A percentile compares a stretch with the other conserved stretches of the same genome.
phyloP scores from a whole-genome alignment of 2,888 invertebrate genomes.

The Meghimatium bilineatum region DNA sequence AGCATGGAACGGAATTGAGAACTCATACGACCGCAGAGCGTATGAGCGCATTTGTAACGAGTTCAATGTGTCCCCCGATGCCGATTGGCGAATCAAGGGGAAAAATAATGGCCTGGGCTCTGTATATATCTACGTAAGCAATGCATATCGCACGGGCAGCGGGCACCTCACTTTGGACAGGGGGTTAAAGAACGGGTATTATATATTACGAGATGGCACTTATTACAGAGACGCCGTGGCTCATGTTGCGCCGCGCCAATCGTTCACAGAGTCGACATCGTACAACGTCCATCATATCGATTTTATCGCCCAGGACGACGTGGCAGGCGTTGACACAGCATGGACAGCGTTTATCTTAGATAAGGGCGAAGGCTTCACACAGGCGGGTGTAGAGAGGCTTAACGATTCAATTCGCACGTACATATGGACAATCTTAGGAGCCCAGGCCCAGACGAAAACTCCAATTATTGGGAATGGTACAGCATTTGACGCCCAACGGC shows the following conservation, averaged over 20 bases:
- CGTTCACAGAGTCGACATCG: too few species aligned
- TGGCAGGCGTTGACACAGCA: neutral
- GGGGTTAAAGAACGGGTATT: too few species aligned
- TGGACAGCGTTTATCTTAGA: neutral
- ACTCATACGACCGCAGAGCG: neutral
- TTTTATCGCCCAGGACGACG: neutral
- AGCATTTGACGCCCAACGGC: conserved; percentile 6
- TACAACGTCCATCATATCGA: neutral
- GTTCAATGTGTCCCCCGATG: neutral
- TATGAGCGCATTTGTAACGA: neutral
- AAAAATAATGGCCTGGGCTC: too few species aligned
- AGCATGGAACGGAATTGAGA: neutral
- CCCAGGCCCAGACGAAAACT: neutral
- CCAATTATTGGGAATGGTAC: neutral
- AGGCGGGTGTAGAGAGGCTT: neutral
- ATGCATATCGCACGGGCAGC: too few species aligned
- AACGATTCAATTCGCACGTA: neutral
- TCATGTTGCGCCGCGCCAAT: too few species aligned
- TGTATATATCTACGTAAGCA: too few species aligned
- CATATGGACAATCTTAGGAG: neutral
- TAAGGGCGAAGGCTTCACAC: neutral
- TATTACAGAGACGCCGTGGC: too few species aligned
- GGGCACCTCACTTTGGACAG: too few species aligned
- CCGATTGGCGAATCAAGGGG: neutral
- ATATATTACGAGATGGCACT: too few species aligned